Evolutionary conservation across 1,140 invertebrate species (phyloP).

Genomic region (Caenorhabditis latens): DNA sequence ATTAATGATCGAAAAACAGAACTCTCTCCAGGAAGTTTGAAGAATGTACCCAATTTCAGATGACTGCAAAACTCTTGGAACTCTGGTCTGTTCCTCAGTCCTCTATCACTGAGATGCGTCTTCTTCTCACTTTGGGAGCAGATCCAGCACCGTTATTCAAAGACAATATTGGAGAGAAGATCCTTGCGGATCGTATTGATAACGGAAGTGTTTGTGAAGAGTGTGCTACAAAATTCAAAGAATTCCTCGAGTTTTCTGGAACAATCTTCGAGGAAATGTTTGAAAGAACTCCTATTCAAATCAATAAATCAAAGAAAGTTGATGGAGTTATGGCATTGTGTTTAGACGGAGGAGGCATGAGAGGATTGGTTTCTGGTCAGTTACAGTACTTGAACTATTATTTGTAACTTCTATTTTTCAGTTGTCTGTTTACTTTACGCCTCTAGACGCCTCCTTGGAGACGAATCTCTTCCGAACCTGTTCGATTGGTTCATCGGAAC

Average conservation of each 20-base stretch:
- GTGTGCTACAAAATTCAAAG: conserved; percentile 56
- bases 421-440: conserved; percentile 69
- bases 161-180: conserved; percentile 68
- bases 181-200: conserved; percentile 66
- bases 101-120: conserved; percentile 72
- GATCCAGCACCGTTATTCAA: conserved; percentile 69
- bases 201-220: conserved; percentile 57
- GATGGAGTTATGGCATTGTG: conserved; percentile 70
- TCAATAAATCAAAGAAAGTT: conserved; percentile 46
- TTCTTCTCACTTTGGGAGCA: conserved; percentile 69
- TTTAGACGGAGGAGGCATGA: conserved; percentile 73
- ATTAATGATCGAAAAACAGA: conserved; percentile 31
- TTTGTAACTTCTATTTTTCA: not conserved
- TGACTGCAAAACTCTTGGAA: conserved; percentile 69
- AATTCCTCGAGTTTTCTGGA: conserved; percentile 62
- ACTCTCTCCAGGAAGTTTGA: not conserved
- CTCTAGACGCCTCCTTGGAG: conserved; percentile 70
- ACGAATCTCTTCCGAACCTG: conserved; percentile 69
- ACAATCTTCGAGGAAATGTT: conserved; percentile 65
- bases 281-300: conserved; percentile 58
- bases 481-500: conserved; percentile 73
- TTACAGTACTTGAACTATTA: not conserved
- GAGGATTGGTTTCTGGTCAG: conserved; percentile 71
- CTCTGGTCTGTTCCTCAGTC: conserved; percentile 71
- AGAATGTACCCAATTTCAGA: conserved; percentile 62